Percentiles rank a stretch among this genome's conserved stretches.
These are phyloP conservation scores for Polypedilum vanderplanki DNA, from an alignment of 1,140 invertebrate species.

Conservation along the genomic window DNA sequence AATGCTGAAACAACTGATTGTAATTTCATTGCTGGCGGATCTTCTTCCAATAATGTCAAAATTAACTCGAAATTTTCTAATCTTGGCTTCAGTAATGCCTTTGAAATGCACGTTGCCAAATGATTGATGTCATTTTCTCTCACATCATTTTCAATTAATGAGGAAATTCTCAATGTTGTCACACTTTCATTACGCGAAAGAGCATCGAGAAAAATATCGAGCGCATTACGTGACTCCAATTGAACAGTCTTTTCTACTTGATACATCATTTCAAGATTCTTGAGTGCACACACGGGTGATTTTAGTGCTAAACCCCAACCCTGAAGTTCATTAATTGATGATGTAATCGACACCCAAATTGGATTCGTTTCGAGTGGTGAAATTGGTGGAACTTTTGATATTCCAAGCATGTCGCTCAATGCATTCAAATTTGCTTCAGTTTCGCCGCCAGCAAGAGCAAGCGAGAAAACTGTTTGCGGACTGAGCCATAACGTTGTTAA, in stretches of 20 bases:
- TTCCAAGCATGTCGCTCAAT: conserved; percentile 45
- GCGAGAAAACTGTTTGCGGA: conserved; percentile 45
- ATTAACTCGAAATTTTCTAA: conserved; percentile 48
- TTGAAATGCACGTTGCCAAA: conserved; percentile 45
- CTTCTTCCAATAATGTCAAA: conserved; percentile 48
- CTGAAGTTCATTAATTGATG: conserved; percentile 44
- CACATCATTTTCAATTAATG: conserved; percentile 47
- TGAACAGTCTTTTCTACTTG: conserved; percentile 45
- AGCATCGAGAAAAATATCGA: conserved; percentile 46
- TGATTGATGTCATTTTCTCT: conserved; percentile 43
- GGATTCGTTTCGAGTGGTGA: conserved; percentile 40
- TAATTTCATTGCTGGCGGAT: conserved; percentile 46
- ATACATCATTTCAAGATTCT: conserved; percentile 47
- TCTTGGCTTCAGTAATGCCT: conserved; percentile 44
- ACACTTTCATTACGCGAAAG: conserved; percentile 46
- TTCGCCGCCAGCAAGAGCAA: conserved; percentile 47
- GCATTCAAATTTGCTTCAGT: conserved; percentile 47
- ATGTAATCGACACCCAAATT: conserved; percentile 44
- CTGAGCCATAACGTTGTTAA: conserved; percentile 47
- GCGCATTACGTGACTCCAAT: conserved; percentile 33
- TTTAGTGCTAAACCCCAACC: conserved; percentile 47
- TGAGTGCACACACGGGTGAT: conserved; percentile 44
- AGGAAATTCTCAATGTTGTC: conserved; percentile 45
- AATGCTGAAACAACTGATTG: conserved; percentile 50
- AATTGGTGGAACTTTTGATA: conserved; percentile 39